Percentiles rank a stretch among this genome's conserved stretches.
Conservation (phyloP, 2,888 invertebrate genomes). For the Labia minor region DNA sequence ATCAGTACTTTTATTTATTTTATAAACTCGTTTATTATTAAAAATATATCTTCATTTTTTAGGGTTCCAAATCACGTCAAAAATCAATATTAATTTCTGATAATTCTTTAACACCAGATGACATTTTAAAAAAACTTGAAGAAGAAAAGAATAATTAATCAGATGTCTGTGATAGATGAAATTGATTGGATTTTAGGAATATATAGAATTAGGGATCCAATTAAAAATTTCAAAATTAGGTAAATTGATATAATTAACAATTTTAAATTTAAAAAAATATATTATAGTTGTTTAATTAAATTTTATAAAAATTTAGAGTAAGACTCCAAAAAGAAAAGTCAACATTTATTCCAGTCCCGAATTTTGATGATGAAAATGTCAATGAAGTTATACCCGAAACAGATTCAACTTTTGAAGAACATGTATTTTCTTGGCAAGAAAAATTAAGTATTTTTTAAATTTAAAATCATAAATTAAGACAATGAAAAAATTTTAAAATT, state of each 20-base stretch:
- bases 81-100: constrained; percentile 44
- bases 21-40: too few species aligned
- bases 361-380: constrained; percentile 19
- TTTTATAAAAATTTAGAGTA: constrained; percentile 21
- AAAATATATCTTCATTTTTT: too few species aligned
- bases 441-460: constrained; percentile 36
- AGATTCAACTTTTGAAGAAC: constrained; percentile 30
- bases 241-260: constrained; percentile 32
- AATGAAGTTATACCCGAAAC: constrained; percentile 13
- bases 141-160: constrained; percentile 27
- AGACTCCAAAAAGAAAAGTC: constrained; percentile 25
- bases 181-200: constrained; percentile 33
- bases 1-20: too few species aligned
- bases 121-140: constrained; percentile 38
- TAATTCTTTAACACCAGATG: constrained; percentile 37
- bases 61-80: constrained; percentile 48
- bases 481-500: background rate
- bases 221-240: constrained; percentile 44
- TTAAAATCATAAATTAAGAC: too few species aligned
- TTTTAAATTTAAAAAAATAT: background rate
- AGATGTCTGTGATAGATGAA: constrained; percentile 18
- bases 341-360: constrained; percentile 23
- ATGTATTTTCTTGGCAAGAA: constrained; percentile 57
- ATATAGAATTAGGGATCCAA: constrained; percentile 42
- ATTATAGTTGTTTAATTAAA: background rate